Evolutionary conservation across 2,888 invertebrate genomes (phyloP), one percentile per base, ranked within the genome.

Genomic region (Panorpa germanica): DNA sequence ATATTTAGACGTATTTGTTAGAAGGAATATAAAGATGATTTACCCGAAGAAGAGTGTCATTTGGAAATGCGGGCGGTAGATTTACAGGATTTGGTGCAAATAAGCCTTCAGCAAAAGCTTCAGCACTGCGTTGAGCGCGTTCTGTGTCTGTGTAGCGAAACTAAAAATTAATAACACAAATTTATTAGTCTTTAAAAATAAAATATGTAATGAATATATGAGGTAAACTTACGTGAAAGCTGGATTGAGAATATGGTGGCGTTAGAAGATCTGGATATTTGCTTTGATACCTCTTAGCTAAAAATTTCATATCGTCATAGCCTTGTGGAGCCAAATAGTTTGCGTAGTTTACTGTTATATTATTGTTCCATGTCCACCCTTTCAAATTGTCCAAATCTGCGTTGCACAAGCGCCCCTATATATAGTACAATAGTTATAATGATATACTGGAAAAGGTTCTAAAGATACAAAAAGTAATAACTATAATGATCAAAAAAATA

Each of bases 281-380:
- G 11, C 62, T 58, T 44, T 65, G 70, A 52, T 72, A 71, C 15
- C 72, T 57, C 41, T 69, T 61, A 0, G 77, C 81, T 3, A 78
- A 52, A 30, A 69, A 62, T 43, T 64, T 65, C 16, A 76, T 52
- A 43, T 74, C 72, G 40, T 71, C 63, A 44, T 65, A 67, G 1
- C 67, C 69, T 35, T 63, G 69, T 8, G 55, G 52, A 9, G 77
- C 70, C 34, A 82, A 53, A 34, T 58, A 56, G 10, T 69, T 61
- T 1, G 70, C 71, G 37, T 57, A 59, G 3, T 63, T 59, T 24
- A 50, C 45, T 19, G 63, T 67, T 34, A 73, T 60, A 13, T 65
- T 63, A 2, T 57, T 51, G 40, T 68, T 64, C 65, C 74, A 73
- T 26, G 55, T 49, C 80, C 78, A 80, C 28, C 56, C 57, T 41